Conservation (phyloP, 1,140 invertebrate species). For the Eciton burchellii region DNA sequence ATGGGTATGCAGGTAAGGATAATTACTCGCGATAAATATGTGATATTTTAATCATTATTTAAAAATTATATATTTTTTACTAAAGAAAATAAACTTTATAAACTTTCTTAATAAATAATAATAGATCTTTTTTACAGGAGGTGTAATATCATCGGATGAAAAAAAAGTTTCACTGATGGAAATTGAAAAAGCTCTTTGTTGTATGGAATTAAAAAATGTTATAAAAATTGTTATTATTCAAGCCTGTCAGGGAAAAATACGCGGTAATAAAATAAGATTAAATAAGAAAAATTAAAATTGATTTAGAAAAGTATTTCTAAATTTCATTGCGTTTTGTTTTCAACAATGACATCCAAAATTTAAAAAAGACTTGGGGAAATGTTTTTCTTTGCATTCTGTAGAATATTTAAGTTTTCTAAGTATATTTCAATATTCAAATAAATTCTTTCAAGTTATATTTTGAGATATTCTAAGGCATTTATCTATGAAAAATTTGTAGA, state of each 20-base stretch:
- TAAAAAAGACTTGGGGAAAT: background rate
- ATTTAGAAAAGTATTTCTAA: background rate
- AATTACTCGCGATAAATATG: background rate
- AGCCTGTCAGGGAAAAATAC: slow-evolving; percentile 71
- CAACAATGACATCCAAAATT: background rate
- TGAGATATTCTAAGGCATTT: background rate
- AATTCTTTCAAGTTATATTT: background rate
- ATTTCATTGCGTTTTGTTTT: too few species aligned
- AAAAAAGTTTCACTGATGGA: slow-evolving; percentile 58
- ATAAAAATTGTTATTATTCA: slow-evolving; percentile 77
- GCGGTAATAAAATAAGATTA: slow-evolving; percentile 54
- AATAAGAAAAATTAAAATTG: background rate
- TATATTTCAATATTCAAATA: background rate
- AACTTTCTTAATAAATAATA: background rate
- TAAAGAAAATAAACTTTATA: background rate
- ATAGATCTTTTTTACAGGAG: slow-evolving; percentile 61
- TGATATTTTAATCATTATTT: too few species aligned
- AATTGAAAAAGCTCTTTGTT: slow-evolving; percentile 67
- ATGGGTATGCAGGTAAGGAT: slow-evolving; percentile 71
- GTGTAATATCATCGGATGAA: slow-evolving; percentile 66
- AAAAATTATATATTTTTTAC: too few species aligned
- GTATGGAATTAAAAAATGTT: slow-evolving; percentile 59
- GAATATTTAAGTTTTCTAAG: background rate
- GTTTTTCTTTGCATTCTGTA: background rate
- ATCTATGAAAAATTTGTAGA: background rate